Conservation (phyloP, 2,888 invertebrate species). For the Aquatica leii region DNA sequence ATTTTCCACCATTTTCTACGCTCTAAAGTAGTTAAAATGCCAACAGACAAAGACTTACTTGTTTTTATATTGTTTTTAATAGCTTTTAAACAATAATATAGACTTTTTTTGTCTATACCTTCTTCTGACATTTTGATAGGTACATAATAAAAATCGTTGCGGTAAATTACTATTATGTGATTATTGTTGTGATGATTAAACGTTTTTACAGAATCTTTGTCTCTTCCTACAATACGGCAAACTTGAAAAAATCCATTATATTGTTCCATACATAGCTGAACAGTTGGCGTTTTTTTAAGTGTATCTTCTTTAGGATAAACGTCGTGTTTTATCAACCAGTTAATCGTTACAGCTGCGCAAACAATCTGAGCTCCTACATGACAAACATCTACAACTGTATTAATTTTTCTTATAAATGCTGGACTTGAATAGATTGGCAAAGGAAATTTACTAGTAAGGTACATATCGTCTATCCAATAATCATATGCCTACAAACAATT, state of each 20-base stretch:
- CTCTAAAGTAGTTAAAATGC: neutral
- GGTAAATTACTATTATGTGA: neutral
- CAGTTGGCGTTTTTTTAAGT: no score
- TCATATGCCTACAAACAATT: no score
- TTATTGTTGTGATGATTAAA: neutral
- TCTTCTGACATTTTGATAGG: neutral
- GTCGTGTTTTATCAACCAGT: neutral
- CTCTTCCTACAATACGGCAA: neutral
- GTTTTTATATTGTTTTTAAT: neutral
- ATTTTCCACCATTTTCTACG: neutral
- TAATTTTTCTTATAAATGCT: no score
- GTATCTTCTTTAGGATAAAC: neutral
- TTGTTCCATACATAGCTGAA: no score
- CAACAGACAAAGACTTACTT: neutral
- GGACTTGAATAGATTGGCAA: no score
- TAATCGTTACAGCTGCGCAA: neutral
- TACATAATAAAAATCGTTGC: neutral
- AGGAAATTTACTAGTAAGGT: no score
- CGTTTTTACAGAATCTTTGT: neutral
- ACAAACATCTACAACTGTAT: neutral
- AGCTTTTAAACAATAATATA: neutral
- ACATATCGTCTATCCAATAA: no score
- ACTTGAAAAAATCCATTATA: no score
- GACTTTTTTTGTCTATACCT: neutral
- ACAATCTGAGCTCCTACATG: neutral